Conservation (phyloP, 1,140 invertebrate genomes). For the Drosophila insularis region DNA sequence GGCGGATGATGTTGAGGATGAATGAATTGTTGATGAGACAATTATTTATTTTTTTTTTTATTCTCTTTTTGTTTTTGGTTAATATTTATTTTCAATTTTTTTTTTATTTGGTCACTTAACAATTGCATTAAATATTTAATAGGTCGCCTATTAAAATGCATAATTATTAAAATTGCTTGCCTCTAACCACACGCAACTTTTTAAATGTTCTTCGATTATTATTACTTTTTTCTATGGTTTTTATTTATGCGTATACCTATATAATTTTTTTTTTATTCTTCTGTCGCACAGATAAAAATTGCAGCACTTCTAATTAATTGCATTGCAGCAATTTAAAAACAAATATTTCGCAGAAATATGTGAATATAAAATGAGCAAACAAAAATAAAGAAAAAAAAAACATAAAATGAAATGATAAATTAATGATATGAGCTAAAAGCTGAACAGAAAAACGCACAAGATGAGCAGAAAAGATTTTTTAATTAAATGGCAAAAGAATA, state of each 20-base stretch:
- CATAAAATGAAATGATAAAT: conserved; percentile 41
- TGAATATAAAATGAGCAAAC: not conserved
- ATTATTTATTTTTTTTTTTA: not conserved
- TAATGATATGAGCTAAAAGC: conserved; percentile 50
- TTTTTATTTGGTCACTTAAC: not conserved
- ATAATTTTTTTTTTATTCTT: not conserved
- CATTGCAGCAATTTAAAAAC: conserved; percentile 32
- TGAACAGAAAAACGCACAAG: conserved; percentile 10
- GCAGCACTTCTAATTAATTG: conserved; percentile 63
- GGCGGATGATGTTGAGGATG: not conserved
- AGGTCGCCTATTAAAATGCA: not conserved
- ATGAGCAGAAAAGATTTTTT: conserved; percentile 34
- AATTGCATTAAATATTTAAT: conserved; percentile 1
- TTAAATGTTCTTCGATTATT: not conserved
- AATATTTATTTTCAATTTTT: not conserved
- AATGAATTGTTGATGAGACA: not conserved
- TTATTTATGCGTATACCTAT: no score
- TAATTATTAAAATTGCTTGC: not conserved
- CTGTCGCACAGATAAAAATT: conserved; percentile 13
- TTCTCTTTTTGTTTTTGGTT: no score
- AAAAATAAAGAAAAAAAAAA: not conserved
- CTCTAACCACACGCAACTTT: not conserved
- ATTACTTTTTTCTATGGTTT: not conserved
- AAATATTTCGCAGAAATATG: conserved; percentile 25
- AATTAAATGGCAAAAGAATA: conserved; percentile 54